A percentile compares a stretch with the other conserved stretches of the same genome.
These are phyloP conservation scores for Drosophila austrosaltans DNA, from an alignment of 2,888 invertebrate species.

Conservation along the genomic window DNA sequence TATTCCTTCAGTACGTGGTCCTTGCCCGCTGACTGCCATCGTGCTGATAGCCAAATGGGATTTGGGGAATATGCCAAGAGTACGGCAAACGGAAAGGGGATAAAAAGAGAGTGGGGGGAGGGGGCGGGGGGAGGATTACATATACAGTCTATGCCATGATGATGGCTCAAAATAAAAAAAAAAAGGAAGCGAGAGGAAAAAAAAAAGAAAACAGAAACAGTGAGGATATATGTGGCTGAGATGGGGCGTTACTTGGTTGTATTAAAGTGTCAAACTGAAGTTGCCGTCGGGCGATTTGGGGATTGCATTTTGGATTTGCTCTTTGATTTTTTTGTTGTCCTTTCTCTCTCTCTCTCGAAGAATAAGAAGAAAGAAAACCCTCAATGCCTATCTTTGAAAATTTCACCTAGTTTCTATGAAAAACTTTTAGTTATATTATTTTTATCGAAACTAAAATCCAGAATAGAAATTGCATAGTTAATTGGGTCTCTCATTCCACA, in stretches of 20 bases:
- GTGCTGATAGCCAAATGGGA: conserved; percentile 75
- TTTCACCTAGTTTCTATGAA: no score
- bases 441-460: no score
- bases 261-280: conserved; percentile 64
- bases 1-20: not conserved
- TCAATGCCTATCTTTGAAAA: no score
- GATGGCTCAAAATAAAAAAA: conserved; percentile 3
- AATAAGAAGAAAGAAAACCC: no score
- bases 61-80: conserved; percentile 63
- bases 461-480: no score
- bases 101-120: no score
- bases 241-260: conserved; percentile 28
- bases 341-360: not conserved
- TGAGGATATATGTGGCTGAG: conserved; percentile 1
- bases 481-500: no score
- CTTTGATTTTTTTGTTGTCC: conserved; percentile 54
- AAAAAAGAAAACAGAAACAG: not conserved
- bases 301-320: conserved; percentile 24
- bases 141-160: conserved; percentile 1
- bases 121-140: no score
- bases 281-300: conserved; percentile 44
- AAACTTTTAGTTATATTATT: no score
- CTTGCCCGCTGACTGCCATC: conserved; percentile 13
- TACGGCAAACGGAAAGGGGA: conserved; percentile 12
- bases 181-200: not conserved